Conservation (phyloP, 2,113 vertebrate species). For the Pontoporia blainvillei region DNA sequence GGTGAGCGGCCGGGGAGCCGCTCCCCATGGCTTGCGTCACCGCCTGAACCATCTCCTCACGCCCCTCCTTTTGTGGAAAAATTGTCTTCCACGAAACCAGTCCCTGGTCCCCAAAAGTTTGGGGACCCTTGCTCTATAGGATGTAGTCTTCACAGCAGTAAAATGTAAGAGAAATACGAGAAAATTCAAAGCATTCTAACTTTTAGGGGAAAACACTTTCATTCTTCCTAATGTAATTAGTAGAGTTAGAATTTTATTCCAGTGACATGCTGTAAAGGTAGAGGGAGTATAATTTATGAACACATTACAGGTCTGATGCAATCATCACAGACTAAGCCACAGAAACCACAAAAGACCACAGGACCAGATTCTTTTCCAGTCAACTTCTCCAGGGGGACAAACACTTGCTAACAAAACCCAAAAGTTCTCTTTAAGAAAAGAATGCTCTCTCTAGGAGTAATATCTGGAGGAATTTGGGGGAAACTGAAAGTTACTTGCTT, state of each 20-base stretch:
- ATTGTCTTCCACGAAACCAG: too few species aligned
- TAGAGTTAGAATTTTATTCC: slow-evolving; percentile 28
- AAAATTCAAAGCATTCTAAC: slow-evolving; percentile 6
- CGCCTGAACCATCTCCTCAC: too few species aligned
- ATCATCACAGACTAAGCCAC: slow-evolving; percentile 11
- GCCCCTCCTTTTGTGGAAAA: too few species aligned
- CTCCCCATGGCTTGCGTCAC: too few species aligned
- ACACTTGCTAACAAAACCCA: slow-evolving; percentile 19
- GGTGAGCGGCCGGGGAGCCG: too few species aligned
- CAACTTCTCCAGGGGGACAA: slow-evolving; percentile 13
- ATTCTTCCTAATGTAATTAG: slow-evolving; percentile 33
- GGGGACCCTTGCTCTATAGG: background rate
- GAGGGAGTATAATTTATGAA: slow-evolving; percentile 39
- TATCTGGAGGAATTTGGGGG: background rate
- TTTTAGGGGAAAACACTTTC: slow-evolving; percentile 35
- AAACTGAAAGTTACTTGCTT: background rate
- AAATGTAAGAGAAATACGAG: background rate
- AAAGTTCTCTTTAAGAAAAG: background rate
- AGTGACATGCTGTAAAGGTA: background rate
- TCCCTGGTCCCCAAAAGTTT: too few species aligned
- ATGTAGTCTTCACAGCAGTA: slow-evolving; percentile 15
- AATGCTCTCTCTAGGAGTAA: background rate
- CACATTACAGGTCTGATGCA: background rate
- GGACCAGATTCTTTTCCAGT: background rate
- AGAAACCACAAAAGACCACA: slow-evolving; percentile 46